These are phyloP conservation scores for Meiosimyza decipiens DNA, from an alignment of 2,888 invertebrate species.

Conservation along the genomic window DNA sequence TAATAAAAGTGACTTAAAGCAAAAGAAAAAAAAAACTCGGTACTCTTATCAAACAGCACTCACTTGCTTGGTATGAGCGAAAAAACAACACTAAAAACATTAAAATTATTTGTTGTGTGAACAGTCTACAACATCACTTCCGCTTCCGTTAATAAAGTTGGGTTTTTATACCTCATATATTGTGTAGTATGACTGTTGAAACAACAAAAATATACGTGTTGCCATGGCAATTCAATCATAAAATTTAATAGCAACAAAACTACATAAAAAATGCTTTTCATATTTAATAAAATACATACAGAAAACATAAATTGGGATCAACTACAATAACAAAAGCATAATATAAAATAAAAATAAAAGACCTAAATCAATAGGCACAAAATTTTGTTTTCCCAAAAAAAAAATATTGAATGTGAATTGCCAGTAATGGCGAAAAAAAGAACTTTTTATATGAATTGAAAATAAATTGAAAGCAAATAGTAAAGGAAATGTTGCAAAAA, in stretches of 20 bases:
- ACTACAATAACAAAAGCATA: neutral
- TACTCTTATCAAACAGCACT: neutral
- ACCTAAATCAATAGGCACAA: constrained; percentile 11
- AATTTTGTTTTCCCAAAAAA: neutral
- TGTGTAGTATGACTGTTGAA: neutral
- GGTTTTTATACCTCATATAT: neutral
- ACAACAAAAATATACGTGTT: neutral
- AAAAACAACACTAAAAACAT: too few relatives aligned
- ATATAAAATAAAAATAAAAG: neutral
- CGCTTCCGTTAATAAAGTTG: neutral
- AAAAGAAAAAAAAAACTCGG: constrained; percentile 1
- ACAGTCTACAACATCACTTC: constrained; percentile 19
- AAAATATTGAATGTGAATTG: neutral
- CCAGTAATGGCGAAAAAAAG: neutral
- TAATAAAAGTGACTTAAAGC: neutral
- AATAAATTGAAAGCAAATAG: constrained; percentile 19
- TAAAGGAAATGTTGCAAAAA: neutral
- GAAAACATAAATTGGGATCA: neutral
- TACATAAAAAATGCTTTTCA: neutral
- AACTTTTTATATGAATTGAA: constrained; percentile 3
- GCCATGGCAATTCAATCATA: constrained; percentile 35
- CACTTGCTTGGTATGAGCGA: too few relatives aligned
- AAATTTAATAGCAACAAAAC: constrained; percentile 22
- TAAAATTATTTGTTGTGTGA: neutral
- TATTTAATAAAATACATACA: neutral